Percentiles rank a stretch among this genome's conserved stretches.
Evolutionary conservation across 1,140 invertebrate genomes (phyloP).

Genomic region (Oscheius sp.): DNA sequence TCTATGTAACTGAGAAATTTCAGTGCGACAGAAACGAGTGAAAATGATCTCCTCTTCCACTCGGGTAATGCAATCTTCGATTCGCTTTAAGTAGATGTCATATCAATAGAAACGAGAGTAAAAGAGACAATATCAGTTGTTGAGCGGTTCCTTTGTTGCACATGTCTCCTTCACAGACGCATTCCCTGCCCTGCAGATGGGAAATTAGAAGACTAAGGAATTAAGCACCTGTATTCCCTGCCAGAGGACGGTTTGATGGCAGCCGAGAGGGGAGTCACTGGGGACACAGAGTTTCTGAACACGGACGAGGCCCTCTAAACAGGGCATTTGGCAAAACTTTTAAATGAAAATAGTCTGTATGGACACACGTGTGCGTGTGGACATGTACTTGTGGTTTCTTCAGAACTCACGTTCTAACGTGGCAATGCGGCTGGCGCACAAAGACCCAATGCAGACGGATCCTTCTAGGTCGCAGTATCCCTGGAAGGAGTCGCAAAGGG

Average conservation of each 20-base stretch:
- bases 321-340: no score
- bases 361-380: background rate
- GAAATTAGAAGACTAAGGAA: no score
- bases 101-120: no score
- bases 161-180: constrained; percentile 5
- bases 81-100: no score
- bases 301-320: background rate
- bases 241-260: background rate
- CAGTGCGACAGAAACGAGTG: no score
- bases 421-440: background rate
- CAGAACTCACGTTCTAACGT: background rate
- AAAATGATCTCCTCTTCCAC: no score
- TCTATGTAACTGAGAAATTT: no score
- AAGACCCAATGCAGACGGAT: background rate
- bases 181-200: background rate
- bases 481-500: background rate
- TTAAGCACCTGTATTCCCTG: background rate
- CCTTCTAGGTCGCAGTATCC: background rate
- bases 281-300: constrained; percentile 6
- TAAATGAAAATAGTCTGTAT: background rate
- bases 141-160: background rate
- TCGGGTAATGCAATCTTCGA: no score
- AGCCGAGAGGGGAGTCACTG: background rate
- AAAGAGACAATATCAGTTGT: no score
- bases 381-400: no score